These are phyloP conservation scores for Nyctalus aviator DNA, from an alignment of 2,797 vertebrate genomes.

Conservation along the genomic window DNA sequence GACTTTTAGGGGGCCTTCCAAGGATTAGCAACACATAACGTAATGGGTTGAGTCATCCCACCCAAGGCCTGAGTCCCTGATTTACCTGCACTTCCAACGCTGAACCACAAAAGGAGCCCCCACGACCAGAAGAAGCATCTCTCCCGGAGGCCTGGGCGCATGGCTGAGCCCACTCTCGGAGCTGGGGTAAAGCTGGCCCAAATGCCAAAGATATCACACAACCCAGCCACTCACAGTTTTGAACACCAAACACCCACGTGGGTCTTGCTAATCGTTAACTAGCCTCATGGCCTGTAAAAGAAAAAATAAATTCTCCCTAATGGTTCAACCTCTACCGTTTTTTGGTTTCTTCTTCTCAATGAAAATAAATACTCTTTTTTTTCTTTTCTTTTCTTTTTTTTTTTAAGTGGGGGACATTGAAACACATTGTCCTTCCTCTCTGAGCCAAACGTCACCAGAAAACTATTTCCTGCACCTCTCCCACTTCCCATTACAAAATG, in stretches of 20 bases:
- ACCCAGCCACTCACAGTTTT: not conserved
- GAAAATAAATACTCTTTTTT: conserved; percentile 64
- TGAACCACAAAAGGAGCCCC: conserved; percentile 63
- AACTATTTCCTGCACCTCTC: conserved; percentile 71
- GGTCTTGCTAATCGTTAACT: conserved; percentile 72
- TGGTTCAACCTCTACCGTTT: conserved; percentile 59
- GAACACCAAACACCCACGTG: not conserved
- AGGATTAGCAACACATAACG: conserved; percentile 28
- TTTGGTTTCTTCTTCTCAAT: conserved; percentile 72
- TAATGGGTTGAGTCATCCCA: not conserved
- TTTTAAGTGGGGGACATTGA: conserved; percentile 8
- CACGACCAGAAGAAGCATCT: conserved; percentile 57
- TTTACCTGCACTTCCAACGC: conserved; percentile 72
- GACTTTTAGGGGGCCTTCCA: conserved; percentile 73
- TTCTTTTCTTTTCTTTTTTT: not conserved
- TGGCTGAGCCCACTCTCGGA: conserved; percentile 15
- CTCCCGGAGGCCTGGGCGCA: conserved; percentile 36
- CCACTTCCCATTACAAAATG: conserved; percentile 76
- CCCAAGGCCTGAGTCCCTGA: not conserved
- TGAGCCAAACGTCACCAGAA: conserved; percentile 65
- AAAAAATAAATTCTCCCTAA: conserved; percentile 69
- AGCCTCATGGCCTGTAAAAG: conserved; percentile 16
- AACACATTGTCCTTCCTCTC: conserved; percentile 75
- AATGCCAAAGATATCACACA: not conserved
- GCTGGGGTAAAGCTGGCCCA: not conserved